Base-by-base conservation (phyloP, 2,113 vertebrate genomes). In the Myotis lucifugus region DNA sequence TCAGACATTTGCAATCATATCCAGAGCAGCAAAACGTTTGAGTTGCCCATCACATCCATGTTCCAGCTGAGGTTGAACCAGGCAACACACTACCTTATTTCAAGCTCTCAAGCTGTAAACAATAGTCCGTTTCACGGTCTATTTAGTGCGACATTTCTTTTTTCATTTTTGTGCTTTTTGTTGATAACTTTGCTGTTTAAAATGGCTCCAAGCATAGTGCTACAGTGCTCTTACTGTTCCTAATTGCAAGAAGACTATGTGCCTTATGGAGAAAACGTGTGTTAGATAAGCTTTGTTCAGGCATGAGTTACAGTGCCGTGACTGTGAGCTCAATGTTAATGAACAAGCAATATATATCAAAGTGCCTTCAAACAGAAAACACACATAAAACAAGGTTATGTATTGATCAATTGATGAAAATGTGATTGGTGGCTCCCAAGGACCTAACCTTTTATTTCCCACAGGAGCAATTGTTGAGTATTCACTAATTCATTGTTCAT, bases 141-240 rank as follows among this genome's bases (percentile, higher is more conserved):
- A 1, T 73, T 48, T 79, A 48, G 37, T 90, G 42, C 13, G 46
- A 48, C 32, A 12, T 85, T 85, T 85, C 82, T 83, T 88, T 84
- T 73, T 40, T 64, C 34, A 19, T 73, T 88, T 83, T 81, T 67
- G 15, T 46, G 8, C 15, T 54, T 95, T 89, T 84, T 81, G 25
- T 61, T 54, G 50, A 42, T 76, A 50, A 93, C 84, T 91, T 93
- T 87, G 23, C 54, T 87, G 5, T 96, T 90, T 83, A 69, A 83
- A 67, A 84, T 87, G 52, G 84, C 42, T 48, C 66, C 8, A 88
- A 46, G 13, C 34, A 70, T 76, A 27, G 17, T 48, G 48, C 64
- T 79, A 8, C 79, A 85, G 27, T 84, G 25, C 32, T 61, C 6
- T 84, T 59, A 18, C 18, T 90, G 7, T 40, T 74, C 34, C 27